Evolutionary conservation across 1,140 invertebrate species (phyloP), one percentile per base, ranked within the genome.

Genomic region (Sinonovacula constricta): DNA sequence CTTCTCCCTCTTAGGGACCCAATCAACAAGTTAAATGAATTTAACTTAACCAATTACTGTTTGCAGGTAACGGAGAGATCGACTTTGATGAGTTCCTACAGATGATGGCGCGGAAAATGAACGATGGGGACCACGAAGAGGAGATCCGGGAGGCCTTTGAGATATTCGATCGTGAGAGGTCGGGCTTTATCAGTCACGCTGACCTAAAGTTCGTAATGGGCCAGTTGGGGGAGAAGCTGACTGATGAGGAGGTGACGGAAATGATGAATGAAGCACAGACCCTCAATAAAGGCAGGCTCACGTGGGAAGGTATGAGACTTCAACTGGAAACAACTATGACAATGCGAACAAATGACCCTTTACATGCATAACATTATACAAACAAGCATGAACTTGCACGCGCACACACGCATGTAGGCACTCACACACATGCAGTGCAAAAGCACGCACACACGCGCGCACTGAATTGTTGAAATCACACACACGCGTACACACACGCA

Each of bases 91-190:
- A 98, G 90, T 97, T 95, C 88, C 90, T 96, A 49, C 95, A 95
- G 90, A 97, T 98, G 95, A 98, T 98, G 96, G 96, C 96, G 33
- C 94, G 96, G 90, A 99, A 99, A 94, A 99, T 99, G 97, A 98
- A 98, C 92, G 98, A 99, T 92, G 98, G 97, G 80, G 97, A 99
- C 92, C 97, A 96, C 91, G 97, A 99, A 93, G 97, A 99, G 92
- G 98, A 99, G 92, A 98, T 99, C 90, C 94, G 97, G 91, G 98
- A 99, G 93, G 97, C 97, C 80, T 99, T 99, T 95, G 95, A 97
- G 93, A 97, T 99, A 82, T 98, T 76, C 59, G 72, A 76, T 34
- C 56, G 63, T 33, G 72, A 76, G 28, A 31, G n/a, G 15, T 36
- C 15, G 91, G 97, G 97, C 88, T 98, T 76, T 34, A 65, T 76